phyloP scores from a whole-genome alignment of 2,888 invertebrate species.

The Eueremaeus valkanovi region DNA sequence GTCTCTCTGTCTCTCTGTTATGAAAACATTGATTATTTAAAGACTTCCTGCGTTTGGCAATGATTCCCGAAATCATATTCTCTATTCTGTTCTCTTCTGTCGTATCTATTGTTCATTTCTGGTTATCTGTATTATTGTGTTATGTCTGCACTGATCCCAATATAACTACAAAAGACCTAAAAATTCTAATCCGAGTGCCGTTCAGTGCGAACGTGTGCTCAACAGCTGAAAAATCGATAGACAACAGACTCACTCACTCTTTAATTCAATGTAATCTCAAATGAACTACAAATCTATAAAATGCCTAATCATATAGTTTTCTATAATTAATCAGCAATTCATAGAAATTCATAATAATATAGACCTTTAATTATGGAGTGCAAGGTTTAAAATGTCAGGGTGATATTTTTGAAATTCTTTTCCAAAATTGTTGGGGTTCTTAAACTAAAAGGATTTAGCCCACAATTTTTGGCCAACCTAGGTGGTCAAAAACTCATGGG shows the following conservation, averaged over 20 bases:
- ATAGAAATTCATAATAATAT: no score
- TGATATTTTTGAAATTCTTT: no score
- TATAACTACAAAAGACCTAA: slow-evolving; percentile 7
- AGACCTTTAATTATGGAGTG: no score
- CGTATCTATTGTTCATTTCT: not conserved
- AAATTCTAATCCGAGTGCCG: slow-evolving; percentile 1
- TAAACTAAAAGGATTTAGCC: no score
- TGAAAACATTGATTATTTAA: slow-evolving; percentile 23
- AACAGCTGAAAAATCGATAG: slow-evolving; percentile 13
- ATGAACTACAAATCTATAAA: not conserved
- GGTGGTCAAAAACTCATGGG: no score
- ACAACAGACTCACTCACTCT: not conserved
- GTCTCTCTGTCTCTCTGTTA: no score
- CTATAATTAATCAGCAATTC: no score
- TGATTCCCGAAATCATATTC: no score
- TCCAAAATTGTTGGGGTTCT: no score
- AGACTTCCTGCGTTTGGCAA: slow-evolving; percentile 1
- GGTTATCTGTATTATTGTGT: not conserved
- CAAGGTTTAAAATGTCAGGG: no score
- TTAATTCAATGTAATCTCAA: not conserved
- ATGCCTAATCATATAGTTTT: not conserved
- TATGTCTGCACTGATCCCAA: not conserved
- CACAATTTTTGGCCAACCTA: no score
- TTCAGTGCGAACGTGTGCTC: not conserved
- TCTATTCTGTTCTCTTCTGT: no score